Evolutionary conservation across 2,113 vertebrate genomes (phyloP).

Genomic region (Oncorhynchus clarkii): DNA sequence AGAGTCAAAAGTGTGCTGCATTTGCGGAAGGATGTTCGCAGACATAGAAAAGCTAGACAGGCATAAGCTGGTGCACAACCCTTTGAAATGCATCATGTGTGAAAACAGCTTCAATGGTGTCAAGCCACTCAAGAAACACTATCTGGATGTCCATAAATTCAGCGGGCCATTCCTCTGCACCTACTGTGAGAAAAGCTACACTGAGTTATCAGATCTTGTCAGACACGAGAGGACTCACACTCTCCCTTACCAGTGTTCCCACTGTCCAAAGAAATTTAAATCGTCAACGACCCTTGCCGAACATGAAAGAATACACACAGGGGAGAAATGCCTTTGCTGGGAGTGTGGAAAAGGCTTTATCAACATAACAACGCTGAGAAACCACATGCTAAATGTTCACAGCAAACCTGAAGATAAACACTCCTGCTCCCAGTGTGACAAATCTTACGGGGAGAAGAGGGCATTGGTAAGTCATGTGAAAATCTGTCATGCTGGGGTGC

Average conservation of each 20-base stretch:
- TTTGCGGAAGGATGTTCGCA: conserved; percentile 9
- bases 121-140: conserved; percentile 21
- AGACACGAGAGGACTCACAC: conserved; percentile 20
- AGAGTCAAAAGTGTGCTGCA: background rate
- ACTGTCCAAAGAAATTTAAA: conserved; percentile 1
- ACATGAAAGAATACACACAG: conserved; percentile 13
- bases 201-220: conserved; percentile 11
- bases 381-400: conserved; percentile 26
- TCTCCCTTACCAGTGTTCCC: background rate
- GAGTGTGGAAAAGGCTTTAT: conserved; percentile 25
- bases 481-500: conserved; percentile 11
- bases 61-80: conserved; percentile 26
- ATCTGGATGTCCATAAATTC: background rate
- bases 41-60: background rate
- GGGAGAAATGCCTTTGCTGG: conserved; percentile 28
- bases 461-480: conserved; percentile 28
- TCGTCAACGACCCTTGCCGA: background rate
- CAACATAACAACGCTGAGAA: conserved; percentile 12
- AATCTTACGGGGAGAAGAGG: conserved; percentile 7
- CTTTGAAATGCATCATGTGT: conserved; percentile 16
- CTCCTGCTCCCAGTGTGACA: conserved; percentile 16
- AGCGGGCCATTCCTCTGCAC: conserved; percentile 17
- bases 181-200: conserved; percentile 15
- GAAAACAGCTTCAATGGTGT: conserved; percentile 13
- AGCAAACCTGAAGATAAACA: conserved; percentile 1